Conservation (phyloP, 2,888 invertebrate genomes). For the Miltochrista miniata region DNA sequence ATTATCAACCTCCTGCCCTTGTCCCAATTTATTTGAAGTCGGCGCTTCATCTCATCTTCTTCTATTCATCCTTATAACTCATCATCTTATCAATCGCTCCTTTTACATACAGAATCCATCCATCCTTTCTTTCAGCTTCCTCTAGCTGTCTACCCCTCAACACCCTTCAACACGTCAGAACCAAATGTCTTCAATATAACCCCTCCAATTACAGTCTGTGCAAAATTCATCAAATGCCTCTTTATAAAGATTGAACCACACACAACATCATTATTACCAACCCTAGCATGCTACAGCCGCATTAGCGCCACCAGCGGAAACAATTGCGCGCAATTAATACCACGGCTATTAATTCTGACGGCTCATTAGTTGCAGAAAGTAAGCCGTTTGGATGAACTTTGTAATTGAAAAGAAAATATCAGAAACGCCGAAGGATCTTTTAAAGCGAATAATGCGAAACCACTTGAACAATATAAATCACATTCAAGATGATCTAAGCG, state of each 20-base stretch:
- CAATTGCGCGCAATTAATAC: conserved; percentile 40
- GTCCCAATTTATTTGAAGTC: too few relatives aligned
- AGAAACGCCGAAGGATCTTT: not conserved
- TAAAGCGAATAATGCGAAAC: not conserved
- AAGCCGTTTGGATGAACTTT: conserved; percentile 4
- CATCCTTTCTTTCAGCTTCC: too few relatives aligned
- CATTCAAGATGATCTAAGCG: too few relatives aligned
- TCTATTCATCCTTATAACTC: too few relatives aligned
- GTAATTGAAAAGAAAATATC: not conserved
- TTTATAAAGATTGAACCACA: conserved; percentile 6
- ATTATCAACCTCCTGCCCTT: too few relatives aligned
- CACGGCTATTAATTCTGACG: conserved; percentile 29
- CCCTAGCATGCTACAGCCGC: conserved; percentile 36
- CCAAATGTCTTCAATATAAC: too few relatives aligned
- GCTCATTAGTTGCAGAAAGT: conserved; percentile 29
- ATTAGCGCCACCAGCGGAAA: conserved; percentile 43
- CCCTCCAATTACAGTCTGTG: not conserved
- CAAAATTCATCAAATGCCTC: not conserved
- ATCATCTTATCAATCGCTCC: too few relatives aligned
- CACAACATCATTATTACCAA: conserved; percentile 16
- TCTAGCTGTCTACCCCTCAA: too few relatives aligned
- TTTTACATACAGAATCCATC: too few relatives aligned
- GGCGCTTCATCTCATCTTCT: too few relatives aligned
- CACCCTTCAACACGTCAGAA: too few relatives aligned
- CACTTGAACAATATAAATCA: too few relatives aligned